phyloP scores from a whole-genome alignment of 1,140 invertebrate genomes.

The Dinoponera quadriceps region DNA sequence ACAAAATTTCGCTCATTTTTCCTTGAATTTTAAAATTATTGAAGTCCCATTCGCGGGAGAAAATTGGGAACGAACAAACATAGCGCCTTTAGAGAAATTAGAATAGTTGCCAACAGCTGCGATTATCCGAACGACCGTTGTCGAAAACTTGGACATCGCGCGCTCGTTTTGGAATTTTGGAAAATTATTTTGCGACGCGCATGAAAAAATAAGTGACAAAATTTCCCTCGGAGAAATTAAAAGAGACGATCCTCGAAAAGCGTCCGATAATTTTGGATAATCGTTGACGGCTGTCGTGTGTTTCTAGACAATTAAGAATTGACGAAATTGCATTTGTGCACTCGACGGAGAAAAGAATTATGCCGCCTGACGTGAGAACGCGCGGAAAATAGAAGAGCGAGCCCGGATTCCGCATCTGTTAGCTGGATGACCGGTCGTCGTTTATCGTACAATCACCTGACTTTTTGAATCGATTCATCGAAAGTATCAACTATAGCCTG shows the following conservation, averaged over 20 bases:
- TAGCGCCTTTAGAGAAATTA: too few species aligned
- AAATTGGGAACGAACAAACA: too few species aligned
- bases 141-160: too few species aligned
- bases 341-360: background rate
- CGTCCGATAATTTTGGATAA: background rate
- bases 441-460: background rate
- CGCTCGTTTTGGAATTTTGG: too few species aligned
- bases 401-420: background rate
- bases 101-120: too few species aligned
- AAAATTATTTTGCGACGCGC: too few species aligned
- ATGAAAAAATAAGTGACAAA: background rate
- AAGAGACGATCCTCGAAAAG: background rate
- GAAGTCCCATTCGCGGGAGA: background rate
- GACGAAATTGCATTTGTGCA: background rate
- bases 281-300: background rate
- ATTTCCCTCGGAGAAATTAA: background rate
- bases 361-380: background rate
- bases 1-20: slow-evolving; percentile 40
- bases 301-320: background rate
- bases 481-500: background rate
- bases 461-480: background rate
- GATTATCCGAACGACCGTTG: too few species aligned
- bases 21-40: background rate
- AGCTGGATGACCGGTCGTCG: background rate
- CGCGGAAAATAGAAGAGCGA: too few species aligned